These are phyloP conservation scores for Neotragus moschatus DNA, from an alignment of 2,113 vertebrate species.

Conservation along the genomic window DNA sequence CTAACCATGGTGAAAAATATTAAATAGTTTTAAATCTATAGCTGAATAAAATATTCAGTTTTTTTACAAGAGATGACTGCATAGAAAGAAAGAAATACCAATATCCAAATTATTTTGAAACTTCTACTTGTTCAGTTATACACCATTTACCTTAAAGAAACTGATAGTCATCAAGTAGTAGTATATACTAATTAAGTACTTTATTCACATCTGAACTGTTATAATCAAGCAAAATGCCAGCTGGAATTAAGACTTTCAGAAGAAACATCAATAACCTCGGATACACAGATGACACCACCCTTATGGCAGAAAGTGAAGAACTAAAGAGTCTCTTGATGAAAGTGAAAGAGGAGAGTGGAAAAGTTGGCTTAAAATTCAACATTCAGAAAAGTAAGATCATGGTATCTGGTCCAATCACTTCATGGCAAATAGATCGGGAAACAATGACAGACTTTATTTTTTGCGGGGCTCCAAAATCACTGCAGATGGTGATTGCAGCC, in stretches of 20 bases:
- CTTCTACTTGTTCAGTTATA: background rate
- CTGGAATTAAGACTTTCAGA: background rate
- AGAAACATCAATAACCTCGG: background rate
- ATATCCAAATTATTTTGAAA: background rate
- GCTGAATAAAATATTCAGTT: background rate
- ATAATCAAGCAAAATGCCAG: background rate
- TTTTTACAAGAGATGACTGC: background rate
- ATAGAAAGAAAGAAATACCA: background rate
- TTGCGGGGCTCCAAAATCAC: rapidly evolving
- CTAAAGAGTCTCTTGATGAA: background rate
- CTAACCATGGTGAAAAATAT: background rate
- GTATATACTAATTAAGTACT: background rate
- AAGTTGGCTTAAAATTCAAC: background rate
- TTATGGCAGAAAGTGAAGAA: background rate
- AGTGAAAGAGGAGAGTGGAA: background rate
- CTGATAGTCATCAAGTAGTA: background rate
- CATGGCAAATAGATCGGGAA: background rate
- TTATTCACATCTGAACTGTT: background rate
- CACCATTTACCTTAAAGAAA: background rate
- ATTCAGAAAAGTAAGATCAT: background rate
- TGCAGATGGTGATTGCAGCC: background rate
- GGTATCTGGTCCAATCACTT: background rate
- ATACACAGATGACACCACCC: background rate
- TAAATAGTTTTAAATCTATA: background rate
- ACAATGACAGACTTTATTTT: background rate